Evolutionary conservation across 2,113 vertebrate genomes (phyloP).

Genomic region (Paraplagusia blochii): DNA sequence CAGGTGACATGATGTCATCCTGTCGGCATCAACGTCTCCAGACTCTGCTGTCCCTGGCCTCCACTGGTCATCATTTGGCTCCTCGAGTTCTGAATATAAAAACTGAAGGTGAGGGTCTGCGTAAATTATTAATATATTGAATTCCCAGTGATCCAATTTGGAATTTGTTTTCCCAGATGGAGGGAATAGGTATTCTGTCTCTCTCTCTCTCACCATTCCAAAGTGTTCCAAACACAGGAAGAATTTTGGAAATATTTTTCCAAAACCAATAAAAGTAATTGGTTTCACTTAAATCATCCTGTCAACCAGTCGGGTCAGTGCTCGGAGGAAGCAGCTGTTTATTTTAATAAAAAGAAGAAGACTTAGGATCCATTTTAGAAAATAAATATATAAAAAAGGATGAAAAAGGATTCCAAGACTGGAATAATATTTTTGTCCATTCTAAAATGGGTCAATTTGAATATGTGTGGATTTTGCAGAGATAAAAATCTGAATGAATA

Average conservation of each 20-base stretch:
- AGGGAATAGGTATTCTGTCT: slow-evolving; percentile 17
- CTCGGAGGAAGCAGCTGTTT: slow-evolving; percentile 18
- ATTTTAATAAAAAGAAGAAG: slow-evolving; percentile 10
- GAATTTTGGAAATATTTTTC: slow-evolving; percentile 17
- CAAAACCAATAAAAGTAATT: slow-evolving; percentile 49
- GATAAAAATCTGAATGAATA: too few relatives aligned
- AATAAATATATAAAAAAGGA: neutral
- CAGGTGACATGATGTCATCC: slow-evolving; percentile 42
- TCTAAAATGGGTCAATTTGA: too few relatives aligned
- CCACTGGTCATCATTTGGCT: slow-evolving; percentile 42
- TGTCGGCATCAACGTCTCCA: slow-evolving; percentile 19
- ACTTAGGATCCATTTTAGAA: too few relatives aligned
- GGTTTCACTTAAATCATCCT: slow-evolving; percentile 29
- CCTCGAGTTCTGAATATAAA: slow-evolving; percentile 28
- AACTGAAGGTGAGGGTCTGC: slow-evolving; percentile 19
- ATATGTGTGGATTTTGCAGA: too few relatives aligned
- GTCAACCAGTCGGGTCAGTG: slow-evolving; percentile 22
- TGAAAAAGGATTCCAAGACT: too few relatives aligned
- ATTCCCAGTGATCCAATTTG: slow-evolving; percentile 39
- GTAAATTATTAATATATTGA: slow-evolving; percentile 28
- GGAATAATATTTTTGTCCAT: too few relatives aligned
- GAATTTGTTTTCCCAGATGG: slow-evolving; percentile 19
- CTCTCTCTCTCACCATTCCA: neutral
- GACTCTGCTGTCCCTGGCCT: slow-evolving; percentile 18
- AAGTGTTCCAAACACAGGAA: slow-evolving; percentile 43